Evolutionary conservation across 2,113 vertebrate species (phyloP), one percentile per base, ranked within the genome.

Genomic region (Xerus inauris): DNA sequence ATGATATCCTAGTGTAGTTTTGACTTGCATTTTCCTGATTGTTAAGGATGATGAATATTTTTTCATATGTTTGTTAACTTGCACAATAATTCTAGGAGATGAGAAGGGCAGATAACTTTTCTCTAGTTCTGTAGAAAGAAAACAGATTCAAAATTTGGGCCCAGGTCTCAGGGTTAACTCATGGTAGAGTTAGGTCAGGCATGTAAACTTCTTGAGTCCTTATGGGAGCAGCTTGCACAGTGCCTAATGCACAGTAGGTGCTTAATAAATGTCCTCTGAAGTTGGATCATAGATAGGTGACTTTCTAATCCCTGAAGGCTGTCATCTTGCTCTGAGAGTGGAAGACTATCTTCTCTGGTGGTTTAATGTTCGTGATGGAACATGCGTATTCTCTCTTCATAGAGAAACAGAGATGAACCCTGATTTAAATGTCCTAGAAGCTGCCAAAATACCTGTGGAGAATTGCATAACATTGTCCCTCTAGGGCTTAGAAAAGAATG

Each of bases 401-500:
- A 89, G 59, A 91, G 49, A 72, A 96, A 77, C 17, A 87, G 67
- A 88, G 45, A 91, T 97, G 87, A 98, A 35, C 30, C n/a, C 69
- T 83, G 89, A 89, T 79, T 89, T 54, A 93, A 92, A 96, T 89
- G 76, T 49, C 84, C 30, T 26, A n/a, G 32, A 8, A 94, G 87
- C 87, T 97, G 97, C 92, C 95, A 90, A 85, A 93, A 92, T 81
- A 88, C 32, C 87, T 92, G 77, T 92, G 91, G 86, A 85, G 77
- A 88, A 92, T 97, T 98, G 40, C 42, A 51, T 92, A 97, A 97
- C n/a, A 3, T 87, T 5, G 59, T 95, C 7, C 71, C 96, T 95
- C 71, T 54, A 87, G 51, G 54, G 42, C 77, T 94, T 95, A 97
- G 89, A 87, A 97, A 86, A 90, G 69, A 89, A 32, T 90, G 83